Evolutionary conservation across 2,888 invertebrate species (phyloP).

Genomic region (Therioaphis trifolii): DNA sequence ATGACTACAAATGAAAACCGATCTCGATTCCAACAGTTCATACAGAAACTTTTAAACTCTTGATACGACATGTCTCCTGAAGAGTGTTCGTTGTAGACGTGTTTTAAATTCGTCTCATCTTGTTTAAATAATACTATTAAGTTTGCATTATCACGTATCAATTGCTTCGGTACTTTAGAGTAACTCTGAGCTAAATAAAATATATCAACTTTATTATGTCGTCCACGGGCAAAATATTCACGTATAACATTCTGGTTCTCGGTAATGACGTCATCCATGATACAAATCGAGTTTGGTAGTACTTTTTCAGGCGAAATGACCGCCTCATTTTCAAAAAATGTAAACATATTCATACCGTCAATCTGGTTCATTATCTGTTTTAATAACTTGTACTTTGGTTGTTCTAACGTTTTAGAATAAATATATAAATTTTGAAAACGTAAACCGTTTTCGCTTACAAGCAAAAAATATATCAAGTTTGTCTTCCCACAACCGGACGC

Average conservation of each 20-base stretch:
- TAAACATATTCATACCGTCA: conserved; percentile 1
- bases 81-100: conserved; percentile 64
- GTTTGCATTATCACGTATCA: conserved; percentile 68
- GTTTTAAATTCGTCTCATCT: conserved; percentile 68
- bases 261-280: conserved; percentile 68
- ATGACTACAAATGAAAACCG: no score
- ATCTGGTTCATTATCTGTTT: conserved; percentile 60
- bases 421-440: conserved; percentile 65
- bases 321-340: not conserved
- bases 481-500: conserved; percentile 65
- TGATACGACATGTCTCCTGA: not conserved
- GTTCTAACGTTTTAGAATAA: conserved; percentile 65
- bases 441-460: conserved; percentile 64
- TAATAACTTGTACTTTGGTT: conserved; percentile 65
- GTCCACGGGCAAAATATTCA: conserved; percentile 63
- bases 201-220: conserved; percentile 13
- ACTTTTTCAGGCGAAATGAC: conserved; percentile 63
- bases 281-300: conserved; percentile 67
- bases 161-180: conserved; percentile 68
- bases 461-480: conserved; percentile 64
- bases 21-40: no score
- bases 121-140: conserved; percentile 68
- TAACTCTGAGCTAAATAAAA: conserved; percentile 68
- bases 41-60: no score
- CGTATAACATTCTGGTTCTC: conserved; percentile 65